A percentile compares a stretch with the other conserved stretches of the same genome.
These are phyloP conservation scores for Mungos mungo DNA, from an alignment of 2,113 vertebrate genomes.

Conservation along the genomic window DNA sequence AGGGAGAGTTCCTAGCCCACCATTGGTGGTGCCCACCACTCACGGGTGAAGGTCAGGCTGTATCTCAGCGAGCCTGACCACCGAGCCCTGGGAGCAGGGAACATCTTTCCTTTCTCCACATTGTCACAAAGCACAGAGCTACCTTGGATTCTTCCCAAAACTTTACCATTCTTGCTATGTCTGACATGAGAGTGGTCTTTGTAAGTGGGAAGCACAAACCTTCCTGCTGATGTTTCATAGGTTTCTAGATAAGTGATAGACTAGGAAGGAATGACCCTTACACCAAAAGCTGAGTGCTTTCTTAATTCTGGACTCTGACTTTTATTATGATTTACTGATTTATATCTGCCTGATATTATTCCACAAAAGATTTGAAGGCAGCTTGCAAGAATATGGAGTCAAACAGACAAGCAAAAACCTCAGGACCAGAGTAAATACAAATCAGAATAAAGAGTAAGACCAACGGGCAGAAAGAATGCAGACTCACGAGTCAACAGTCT, in stretches of 20 bases:
- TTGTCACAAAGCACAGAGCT: not conserved
- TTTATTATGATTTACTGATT: not conserved
- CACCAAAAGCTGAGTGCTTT: not conserved
- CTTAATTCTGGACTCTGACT: not conserved
- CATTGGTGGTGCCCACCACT: not conserved
- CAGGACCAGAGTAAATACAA: not conserved
- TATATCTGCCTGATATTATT: not conserved
- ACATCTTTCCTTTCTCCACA: not conserved
- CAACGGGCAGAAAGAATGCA: not conserved
- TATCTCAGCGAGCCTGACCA: not conserved
- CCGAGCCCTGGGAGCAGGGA: fast-evolving
- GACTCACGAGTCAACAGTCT: not conserved
- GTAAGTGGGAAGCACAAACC: not conserved
- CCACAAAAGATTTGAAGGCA: not conserved
- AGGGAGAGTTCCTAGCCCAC: not conserved
- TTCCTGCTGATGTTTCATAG: not conserved
- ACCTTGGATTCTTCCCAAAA: not conserved
- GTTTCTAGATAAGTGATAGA: not conserved
- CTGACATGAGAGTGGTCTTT: not conserved
- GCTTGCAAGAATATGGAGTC: not conserved
- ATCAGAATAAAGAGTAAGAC: not conserved
- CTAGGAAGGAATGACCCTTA: not conserved
- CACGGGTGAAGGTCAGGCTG: fast-evolving
- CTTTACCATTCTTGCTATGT: not conserved
- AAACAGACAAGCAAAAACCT: not conserved